Evolutionary conservation across 2,113 vertebrate genomes (phyloP).

Genomic region (Illadopsis cleaveri): DNA sequence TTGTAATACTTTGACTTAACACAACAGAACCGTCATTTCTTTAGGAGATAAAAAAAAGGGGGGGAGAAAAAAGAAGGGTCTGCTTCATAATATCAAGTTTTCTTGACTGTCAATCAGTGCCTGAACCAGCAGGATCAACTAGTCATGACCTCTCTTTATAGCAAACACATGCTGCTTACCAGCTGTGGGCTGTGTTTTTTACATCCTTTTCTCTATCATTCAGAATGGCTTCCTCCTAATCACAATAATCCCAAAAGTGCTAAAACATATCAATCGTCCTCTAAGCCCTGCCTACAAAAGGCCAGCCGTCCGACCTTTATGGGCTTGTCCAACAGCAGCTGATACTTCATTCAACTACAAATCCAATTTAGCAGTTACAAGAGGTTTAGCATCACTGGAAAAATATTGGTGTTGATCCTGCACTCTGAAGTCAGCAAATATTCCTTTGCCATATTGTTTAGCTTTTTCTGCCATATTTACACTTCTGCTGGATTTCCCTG

Average conservation of each 20-base stretch:
- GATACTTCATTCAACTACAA: slow-evolving; percentile 90
- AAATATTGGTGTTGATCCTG: slow-evolving; percentile 80
- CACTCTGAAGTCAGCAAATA: slow-evolving; percentile 75
- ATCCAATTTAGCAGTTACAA: slow-evolving; percentile 89
- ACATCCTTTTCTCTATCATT: slow-evolving; percentile 78
- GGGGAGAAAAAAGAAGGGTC: background rate
- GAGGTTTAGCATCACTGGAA: slow-evolving; percentile 82
- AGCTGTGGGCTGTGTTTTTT: slow-evolving; percentile 80
- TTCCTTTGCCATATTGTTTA: slow-evolving; percentile 66
- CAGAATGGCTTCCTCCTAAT: slow-evolving; percentile 85
- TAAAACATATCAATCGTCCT: slow-evolving; percentile 88
- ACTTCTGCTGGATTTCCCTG: slow-evolving; percentile 52
- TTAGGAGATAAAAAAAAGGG: background rate
- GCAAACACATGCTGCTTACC: slow-evolving; percentile 83
- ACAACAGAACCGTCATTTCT: background rate
- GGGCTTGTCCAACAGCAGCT: slow-evolving; percentile 83
- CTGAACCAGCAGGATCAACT: slow-evolving; percentile 80
- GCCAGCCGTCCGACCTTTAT: slow-evolving; percentile 81
- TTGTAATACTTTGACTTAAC: background rate
- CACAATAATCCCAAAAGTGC: slow-evolving; percentile 88
- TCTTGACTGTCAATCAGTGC: slow-evolving; percentile 80
- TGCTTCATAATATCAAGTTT: slow-evolving; percentile 73
- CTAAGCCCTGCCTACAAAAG: slow-evolving; percentile 85
- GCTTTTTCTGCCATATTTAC: slow-evolving; percentile 65
- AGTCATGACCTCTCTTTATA: slow-evolving; percentile 78